These are phyloP conservation scores for Thalpophila matura DNA, from an alignment of 2,888 invertebrate genomes.

Conservation along the genomic window DNA sequence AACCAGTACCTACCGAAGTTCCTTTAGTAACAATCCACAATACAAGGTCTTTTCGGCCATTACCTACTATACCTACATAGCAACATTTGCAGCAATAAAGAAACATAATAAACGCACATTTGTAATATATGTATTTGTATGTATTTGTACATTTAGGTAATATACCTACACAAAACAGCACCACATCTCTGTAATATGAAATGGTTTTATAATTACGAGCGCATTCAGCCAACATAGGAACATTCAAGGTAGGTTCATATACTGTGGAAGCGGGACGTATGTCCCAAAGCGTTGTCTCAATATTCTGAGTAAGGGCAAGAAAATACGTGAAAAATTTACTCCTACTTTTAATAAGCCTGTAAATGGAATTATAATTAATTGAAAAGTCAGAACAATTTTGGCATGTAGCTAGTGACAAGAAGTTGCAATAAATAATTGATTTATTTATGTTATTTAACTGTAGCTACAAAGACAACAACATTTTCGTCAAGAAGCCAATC, in stretches of 20 bases:
- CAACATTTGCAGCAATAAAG: too few species aligned
- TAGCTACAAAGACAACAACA: too few species aligned
- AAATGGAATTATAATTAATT: neutral
- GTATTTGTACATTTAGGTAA: too few species aligned
- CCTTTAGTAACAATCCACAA: too few species aligned
- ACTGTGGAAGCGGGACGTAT: constrained; percentile 28
- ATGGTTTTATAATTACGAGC: constrained; percentile 52
- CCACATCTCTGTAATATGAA: constrained; percentile 35
- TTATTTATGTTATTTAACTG: too few species aligned
- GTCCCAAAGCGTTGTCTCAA: constrained; percentile 30
- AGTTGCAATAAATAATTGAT: too few species aligned
- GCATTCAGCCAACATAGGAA: constrained; percentile 38
- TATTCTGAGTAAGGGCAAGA: constrained; percentile 33
- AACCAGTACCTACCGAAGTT: too few species aligned
- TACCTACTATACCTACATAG: too few species aligned
- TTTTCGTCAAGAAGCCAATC: too few species aligned
- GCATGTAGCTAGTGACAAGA: neutral
- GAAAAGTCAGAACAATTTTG: constrained; percentile 1
- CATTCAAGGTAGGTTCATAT: constrained; percentile 38
- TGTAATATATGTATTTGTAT: too few species aligned
- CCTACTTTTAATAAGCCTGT: constrained; percentile 1
- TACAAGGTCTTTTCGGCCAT: too few species aligned
- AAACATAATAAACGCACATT: too few species aligned
- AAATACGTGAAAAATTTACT: constrained; percentile 24
- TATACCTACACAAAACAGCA: neutral